Evolutionary conservation across 2,888 invertebrate genomes (phyloP), one percentile per base, ranked within the genome.

Genomic region (Eugnorisma glareosa): DNA sequence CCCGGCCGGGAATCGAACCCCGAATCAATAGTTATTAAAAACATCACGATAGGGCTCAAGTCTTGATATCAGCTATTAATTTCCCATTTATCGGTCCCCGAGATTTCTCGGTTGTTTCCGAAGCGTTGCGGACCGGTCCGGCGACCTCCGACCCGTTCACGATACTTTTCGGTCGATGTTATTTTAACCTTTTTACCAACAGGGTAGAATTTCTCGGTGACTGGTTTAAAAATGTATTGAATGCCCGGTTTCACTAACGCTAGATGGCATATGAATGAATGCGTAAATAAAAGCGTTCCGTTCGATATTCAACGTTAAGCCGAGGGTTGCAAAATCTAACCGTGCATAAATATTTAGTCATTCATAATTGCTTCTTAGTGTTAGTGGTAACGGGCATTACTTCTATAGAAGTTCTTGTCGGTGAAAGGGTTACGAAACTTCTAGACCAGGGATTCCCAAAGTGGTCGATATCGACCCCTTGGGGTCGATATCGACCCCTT

Each of bases 11-110:
- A 57, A 43, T 64, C 54, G 66, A 72, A 67, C 69, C 57, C 57
- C 24, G n/a, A 69, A 77, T 75, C 81, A 77, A 75, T 61, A 67
- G 73, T 79, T 81, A 81, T 84, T 86, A 75, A 79, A 87, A 82
- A 79, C 45, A 13, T 40, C 54, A 31, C 77, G 72, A 64, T 59
- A 67, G 67, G 24, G 57, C 71, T 71, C 54, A 59, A 67, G 59
- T 74, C 59, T 63, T 40, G 63, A 75, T 69, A 73, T 77, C 68
- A 43, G 75, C 71, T 77, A 82, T 85, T 87, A 87, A 77, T 75
- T 77, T 75, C 54, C 45, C 80, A 77, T 85, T 85, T 77, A 85
- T 86, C 64, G 74, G 37, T 61, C 35, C 18, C 40, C 48, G 79
- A 63, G 57, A 66, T 24, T 69, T 66, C 67, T 37, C 63, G 51